A percentile compares a stretch with the other conserved stretches of the same genome.
phyloP scores from a whole-genome alignment of 2,113 vertebrate species.

The Hyaena hyaena region DNA sequence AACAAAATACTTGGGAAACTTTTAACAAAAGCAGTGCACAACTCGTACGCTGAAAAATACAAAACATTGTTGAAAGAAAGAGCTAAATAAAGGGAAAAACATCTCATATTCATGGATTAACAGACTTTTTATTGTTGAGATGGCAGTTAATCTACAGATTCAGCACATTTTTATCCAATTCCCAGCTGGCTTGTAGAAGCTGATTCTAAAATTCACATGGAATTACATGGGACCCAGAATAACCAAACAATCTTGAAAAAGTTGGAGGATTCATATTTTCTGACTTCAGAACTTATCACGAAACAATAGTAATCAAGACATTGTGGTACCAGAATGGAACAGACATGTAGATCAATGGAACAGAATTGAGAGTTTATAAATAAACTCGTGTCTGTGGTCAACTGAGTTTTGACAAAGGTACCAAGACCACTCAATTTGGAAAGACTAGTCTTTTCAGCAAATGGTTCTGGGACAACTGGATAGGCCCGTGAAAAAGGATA shows the following conservation, averaged over 20 bases:
- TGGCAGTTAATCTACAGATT: neutral
- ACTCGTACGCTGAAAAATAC: neutral
- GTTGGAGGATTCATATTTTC: neutral
- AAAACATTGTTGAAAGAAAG: slow-evolving; percentile 35
- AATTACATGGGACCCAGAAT: neutral
- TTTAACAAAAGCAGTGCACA: neutral
- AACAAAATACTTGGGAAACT: slow-evolving; percentile 16
- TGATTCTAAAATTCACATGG: neutral
- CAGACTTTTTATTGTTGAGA: slow-evolving; percentile 10
- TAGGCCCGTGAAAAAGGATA: neutral
- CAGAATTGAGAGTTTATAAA: neutral
- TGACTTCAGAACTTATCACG: slow-evolving; percentile 27
- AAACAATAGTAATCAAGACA: slow-evolving; percentile 22
- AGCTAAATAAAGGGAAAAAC: neutral
- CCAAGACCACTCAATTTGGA: neutral
- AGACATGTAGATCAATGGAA: neutral
- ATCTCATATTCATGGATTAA: neutral
- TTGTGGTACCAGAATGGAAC: neutral
- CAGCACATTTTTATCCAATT: neutral
- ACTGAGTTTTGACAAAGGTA: neutral
- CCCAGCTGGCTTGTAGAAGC: neutral
- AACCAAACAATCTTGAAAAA: neutral
- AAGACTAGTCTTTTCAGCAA: neutral
- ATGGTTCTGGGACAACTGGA: neutral
- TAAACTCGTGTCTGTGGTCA: neutral